Conservation (phyloP, 2,888 invertebrate species). For the Phlogophora meticulosa region DNA sequence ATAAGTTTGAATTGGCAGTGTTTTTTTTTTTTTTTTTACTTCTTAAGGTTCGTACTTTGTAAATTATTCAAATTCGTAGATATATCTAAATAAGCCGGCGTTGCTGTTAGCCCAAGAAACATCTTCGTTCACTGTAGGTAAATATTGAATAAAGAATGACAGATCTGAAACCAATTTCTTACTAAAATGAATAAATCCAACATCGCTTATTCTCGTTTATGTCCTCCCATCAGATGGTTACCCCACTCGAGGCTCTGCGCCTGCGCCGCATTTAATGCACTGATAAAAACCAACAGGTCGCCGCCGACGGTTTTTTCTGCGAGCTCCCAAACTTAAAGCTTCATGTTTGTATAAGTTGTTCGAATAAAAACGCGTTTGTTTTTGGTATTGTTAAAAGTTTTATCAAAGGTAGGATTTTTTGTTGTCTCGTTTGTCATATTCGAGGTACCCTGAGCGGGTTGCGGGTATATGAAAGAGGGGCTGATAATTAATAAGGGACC, state of each 20-base stretch:
- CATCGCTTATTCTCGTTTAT: background rate
- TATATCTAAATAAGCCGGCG: too few species aligned
- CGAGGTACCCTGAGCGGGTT: constrained; percentile 13
- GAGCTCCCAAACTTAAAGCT: constrained; percentile 54
- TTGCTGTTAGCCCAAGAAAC: too few species aligned
- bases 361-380: constrained; percentile 39
- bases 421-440: constrained; percentile 22
- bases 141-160: too few species aligned
- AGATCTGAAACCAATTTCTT: too few species aligned
- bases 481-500: constrained; percentile 39
- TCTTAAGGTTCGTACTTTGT: too few species aligned
- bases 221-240: background rate
- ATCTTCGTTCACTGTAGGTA: too few species aligned
- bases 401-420: constrained; percentile 40
- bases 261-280: constrained; percentile 60
- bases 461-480: constrained; percentile 1
- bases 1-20: too few species aligned
- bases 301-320: constrained; percentile 49
- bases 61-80: too few species aligned
- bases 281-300: constrained; percentile 60
- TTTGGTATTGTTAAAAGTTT: constrained; percentile 44
- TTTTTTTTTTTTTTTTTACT: too few species aligned
- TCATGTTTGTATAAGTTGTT: constrained; percentile 48
- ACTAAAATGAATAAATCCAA: too few species aligned
- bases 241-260: constrained; percentile 32